A percentile compares a stretch with the other conserved stretches of the same genome.
These are phyloP conservation scores for Ochotona princeps DNA, from an alignment of 2,113 vertebrate species.

Conservation along the genomic window DNA sequence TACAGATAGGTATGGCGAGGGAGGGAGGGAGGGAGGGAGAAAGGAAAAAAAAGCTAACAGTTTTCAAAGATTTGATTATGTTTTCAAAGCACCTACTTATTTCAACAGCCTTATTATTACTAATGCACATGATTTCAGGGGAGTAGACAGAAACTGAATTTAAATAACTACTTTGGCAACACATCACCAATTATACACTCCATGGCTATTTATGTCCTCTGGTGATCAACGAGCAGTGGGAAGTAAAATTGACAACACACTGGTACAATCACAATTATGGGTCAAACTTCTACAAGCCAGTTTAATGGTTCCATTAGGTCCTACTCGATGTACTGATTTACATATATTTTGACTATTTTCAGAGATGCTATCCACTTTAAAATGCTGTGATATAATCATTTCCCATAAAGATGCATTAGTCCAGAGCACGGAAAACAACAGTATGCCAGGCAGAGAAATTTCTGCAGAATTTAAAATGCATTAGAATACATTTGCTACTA, in stretches of 20 bases:
- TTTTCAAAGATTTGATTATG: conserved; percentile 67
- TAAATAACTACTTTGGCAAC: conserved; percentile 74
- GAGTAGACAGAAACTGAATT: conserved; percentile 69
- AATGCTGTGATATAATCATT: conserved; percentile 68
- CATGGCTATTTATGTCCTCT: conserved; percentile 73
- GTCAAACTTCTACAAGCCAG: conserved; percentile 77
- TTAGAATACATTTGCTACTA: conserved; percentile 36
- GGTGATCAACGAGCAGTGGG: conserved; percentile 73
- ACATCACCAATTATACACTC: conserved; percentile 77
- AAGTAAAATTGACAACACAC: conserved; percentile 73
- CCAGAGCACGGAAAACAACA: conserved; percentile 47
- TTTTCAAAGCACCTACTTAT: conserved; percentile 72
- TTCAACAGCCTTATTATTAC: conserved; percentile 71
- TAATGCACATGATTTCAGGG: conserved; percentile 70
- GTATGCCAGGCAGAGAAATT: conserved; percentile 52
- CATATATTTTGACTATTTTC: conserved; percentile 76
- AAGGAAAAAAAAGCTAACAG: conserved; percentile 1
- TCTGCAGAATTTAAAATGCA: conserved; percentile 56
- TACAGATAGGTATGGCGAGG: conserved; percentile 33
- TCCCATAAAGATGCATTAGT: conserved; percentile 61
- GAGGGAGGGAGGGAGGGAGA: background rate
- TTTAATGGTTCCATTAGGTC: conserved; percentile 76
- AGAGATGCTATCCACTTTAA: conserved; percentile 66
- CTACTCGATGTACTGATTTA: conserved; percentile 74
- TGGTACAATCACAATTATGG: conserved; percentile 72